These are phyloP conservation scores for Bursaphelenchus mucronatus DNA, from an alignment of 1,140 invertebrate genomes.

Conservation along the genomic window DNA sequence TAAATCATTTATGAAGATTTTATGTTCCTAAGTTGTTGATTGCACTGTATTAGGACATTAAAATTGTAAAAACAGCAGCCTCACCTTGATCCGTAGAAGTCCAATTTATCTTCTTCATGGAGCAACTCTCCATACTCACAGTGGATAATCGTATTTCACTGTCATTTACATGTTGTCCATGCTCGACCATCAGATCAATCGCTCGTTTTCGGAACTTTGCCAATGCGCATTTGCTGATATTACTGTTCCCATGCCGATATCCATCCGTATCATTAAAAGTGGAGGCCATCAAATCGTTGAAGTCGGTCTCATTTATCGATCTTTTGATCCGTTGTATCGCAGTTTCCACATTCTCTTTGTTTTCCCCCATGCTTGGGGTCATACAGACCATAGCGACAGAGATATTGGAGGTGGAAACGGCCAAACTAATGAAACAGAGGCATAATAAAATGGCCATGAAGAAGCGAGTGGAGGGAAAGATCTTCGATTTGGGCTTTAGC, in stretches of 20 bases:
- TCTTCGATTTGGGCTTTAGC: conserved; percentile 39
- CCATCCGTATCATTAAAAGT: too few species aligned
- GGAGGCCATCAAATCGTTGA: too few species aligned
- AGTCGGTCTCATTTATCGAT: too few species aligned
- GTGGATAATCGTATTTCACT: conserved; percentile 21
- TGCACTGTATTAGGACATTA: background rate
- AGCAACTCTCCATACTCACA: conserved; percentile 45
- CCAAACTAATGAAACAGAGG: conserved; percentile 53
- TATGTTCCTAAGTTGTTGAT: background rate
- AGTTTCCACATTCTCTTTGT: background rate
- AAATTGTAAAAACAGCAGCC: background rate
- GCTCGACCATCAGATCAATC: conserved; percentile 14
- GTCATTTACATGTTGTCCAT: conserved; percentile 7
- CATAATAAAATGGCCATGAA: conserved; percentile 57
- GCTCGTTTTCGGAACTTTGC: conserved; percentile 22
- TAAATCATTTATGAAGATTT: background rate
- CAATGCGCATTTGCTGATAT: conserved; percentile 25
- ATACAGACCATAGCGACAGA: conserved; percentile 34
- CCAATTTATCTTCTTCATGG: conserved; percentile 44
- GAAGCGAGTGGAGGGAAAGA: conserved; percentile 56
- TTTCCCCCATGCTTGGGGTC: conserved; percentile 24
- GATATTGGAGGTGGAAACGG: conserved; percentile 46
- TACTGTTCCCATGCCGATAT: too few species aligned
- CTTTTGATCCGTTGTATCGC: too few species aligned
- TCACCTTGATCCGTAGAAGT: conserved; percentile 48